Percentiles rank a stretch among this genome's conserved stretches.
These are phyloP conservation scores for Acanthornis magna DNA, from an alignment of 2,797 vertebrate species.

Conservation along the genomic window DNA sequence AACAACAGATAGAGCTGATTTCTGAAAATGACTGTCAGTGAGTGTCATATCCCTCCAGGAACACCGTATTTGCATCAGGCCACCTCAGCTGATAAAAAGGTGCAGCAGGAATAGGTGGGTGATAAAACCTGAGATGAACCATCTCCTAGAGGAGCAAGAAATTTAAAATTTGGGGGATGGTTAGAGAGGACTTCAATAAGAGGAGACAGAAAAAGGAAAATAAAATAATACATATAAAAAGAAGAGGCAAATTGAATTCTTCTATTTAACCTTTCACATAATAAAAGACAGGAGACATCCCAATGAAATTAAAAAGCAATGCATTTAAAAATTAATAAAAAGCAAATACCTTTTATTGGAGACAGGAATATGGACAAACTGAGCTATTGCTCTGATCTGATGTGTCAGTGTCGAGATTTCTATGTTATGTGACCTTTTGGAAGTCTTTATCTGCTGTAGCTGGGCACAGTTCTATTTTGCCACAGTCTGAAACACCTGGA, in stretches of 20 bases:
- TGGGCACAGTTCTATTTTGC: background rate
- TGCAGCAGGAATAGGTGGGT: background rate
- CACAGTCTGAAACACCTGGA: background rate
- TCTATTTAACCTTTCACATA: conserved; percentile 52
- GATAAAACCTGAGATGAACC: background rate
- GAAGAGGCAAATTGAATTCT: conserved; percentile 44
- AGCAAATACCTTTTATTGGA: conserved; percentile 30
- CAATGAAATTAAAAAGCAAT: conserved; percentile 46
- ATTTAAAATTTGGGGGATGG: background rate
- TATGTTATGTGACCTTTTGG: background rate
- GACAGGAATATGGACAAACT: background rate
- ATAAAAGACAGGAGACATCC: conserved; percentile 53
- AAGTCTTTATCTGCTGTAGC: background rate
- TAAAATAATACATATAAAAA: conserved; percentile 21
- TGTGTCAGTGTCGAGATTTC: background rate
- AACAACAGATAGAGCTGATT: background rate
- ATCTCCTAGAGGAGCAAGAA: background rate
- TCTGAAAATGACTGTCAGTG: background rate
- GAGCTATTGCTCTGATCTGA: background rate
- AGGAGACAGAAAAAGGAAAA: conserved; percentile 37
- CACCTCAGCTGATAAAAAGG: background rate
- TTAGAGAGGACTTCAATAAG: background rate
- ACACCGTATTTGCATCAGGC: background rate
- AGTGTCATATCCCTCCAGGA: background rate
- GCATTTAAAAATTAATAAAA: conserved; percentile 42